Conservation (phyloP, 2,797 vertebrate species). For the Leptodactylus fallax region DNA sequence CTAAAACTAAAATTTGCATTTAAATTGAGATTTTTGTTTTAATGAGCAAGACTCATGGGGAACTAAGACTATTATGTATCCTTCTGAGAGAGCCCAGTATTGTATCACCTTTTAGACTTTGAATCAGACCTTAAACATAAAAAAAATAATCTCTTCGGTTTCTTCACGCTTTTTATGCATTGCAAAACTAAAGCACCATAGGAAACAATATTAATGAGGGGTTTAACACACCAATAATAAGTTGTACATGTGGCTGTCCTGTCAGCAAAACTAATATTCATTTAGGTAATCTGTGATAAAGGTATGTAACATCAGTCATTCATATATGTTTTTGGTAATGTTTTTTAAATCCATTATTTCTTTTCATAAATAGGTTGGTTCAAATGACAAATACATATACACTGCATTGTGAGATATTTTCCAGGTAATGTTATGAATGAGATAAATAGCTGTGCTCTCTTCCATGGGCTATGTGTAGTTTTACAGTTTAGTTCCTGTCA, state of each 20-base stretch:
- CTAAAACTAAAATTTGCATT: conserved; percentile 82
- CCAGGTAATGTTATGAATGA: no score
- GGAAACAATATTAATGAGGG: conserved; percentile 7
- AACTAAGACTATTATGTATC: conserved; percentile 80
- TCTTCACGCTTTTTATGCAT: neutral
- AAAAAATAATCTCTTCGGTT: conserved; percentile 52
- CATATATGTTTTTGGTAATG: conserved; percentile 76
- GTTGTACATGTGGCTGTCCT: conserved; percentile 80
- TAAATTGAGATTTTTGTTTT: conserved; percentile 81
- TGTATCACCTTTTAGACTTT: conserved; percentile 75
- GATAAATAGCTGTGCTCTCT: no score
- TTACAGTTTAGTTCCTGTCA: no score
- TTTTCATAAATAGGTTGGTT: conserved; percentile 82
- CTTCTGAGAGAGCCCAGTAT: conserved; percentile 75
- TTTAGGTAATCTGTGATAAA: conserved; percentile 79
- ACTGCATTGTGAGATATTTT: neutral
- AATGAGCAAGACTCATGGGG: conserved; percentile 82
- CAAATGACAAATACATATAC: conserved; percentile 73
- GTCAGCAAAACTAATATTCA: conserved; percentile 82
- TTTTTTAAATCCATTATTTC: conserved; percentile 82
- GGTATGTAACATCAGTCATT: conserved; percentile 82
- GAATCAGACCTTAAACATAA: conserved; percentile 67
- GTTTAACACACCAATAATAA: conserved; percentile 79
- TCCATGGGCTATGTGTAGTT: no score
- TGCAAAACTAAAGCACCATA: conserved; percentile 20